phyloP scores from a whole-genome alignment of 1,140 invertebrate genomes.

The Drosophila fuyamai region DNA sequence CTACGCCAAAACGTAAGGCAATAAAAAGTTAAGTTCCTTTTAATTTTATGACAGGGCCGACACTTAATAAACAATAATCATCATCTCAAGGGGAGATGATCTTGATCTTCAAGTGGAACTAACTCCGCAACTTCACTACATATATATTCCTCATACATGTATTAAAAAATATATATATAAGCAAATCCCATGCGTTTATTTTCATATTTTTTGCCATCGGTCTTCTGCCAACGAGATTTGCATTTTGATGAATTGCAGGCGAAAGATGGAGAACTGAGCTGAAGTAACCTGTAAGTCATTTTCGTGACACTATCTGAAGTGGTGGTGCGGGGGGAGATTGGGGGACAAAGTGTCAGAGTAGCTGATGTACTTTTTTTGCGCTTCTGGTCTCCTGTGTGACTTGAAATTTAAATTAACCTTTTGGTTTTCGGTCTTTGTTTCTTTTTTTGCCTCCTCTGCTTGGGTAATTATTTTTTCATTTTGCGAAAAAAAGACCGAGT shows the following conservation, averaged over 20 bases:
- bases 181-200: slow-evolving; percentile 16
- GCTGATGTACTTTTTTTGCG: slow-evolving; percentile 35
- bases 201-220: slow-evolving; percentile 15
- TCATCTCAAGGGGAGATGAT: slow-evolving; percentile 27
- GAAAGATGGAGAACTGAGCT: slow-evolving; percentile 32
- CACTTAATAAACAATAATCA: slow-evolving; percentile 82
- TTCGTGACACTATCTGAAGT: slow-evolving; percentile 66
- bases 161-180: slow-evolving; percentile 1
- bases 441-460: slow-evolving; percentile 18
- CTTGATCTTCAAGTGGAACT: slow-evolving; percentile 29
- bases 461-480: slow-evolving; percentile 48
- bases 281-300: slow-evolving; percentile 77
- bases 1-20: slow-evolving; percentile 61
- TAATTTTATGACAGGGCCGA: slow-evolving; percentile 71
- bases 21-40: slow-evolving; percentile 74
- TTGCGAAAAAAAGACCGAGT: slow-evolving; percentile 42
- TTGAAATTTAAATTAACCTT: slow-evolving; percentile 81
- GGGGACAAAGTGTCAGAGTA: slow-evolving; percentile 22
- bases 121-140: slow-evolving; percentile 40
- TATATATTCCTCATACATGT: slow-evolving; percentile 3
- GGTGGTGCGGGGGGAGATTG: background rate
- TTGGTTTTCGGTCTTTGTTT: slow-evolving; percentile 38
- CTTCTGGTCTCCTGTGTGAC: slow-evolving; percentile 66
- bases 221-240: slow-evolving; percentile 71
- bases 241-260: slow-evolving; percentile 83